Base-by-base conservation (phyloP, 2,113 vertebrate species). In the Neolamprologus longior region DNA sequence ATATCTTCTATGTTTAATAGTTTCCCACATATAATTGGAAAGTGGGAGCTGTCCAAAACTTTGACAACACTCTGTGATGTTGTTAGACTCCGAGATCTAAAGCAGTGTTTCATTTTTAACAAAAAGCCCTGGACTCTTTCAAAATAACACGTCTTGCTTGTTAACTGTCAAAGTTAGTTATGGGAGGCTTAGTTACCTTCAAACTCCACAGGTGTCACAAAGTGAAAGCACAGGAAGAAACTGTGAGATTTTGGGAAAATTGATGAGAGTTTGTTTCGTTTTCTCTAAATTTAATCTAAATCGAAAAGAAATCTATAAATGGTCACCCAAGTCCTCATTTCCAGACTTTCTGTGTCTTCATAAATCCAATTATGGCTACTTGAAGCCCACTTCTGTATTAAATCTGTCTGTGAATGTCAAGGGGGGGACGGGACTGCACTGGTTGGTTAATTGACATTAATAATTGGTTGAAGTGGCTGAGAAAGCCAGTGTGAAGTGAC, bases 11-110 rank as follows among this genome's bases (percentile, higher is more conserved):
- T 83, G 80, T 86, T 76, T 88, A 94, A 93, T 91, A 53, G 66
- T 85, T 89, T 88, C 53, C 55, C 57, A 54, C 87, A 86, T 90
- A 86, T 89, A 94, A 94, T 90, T 90, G 91, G 81, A 92, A 90
- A 93, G 84, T 82, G 31, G 73, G 83, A 89, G 52, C 82, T 6
- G 83, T 92, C 53, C 21, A 24, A 42, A 66, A 82, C 81, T 85
- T 52, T 86, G 84, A 86, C 91, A 88, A 31, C 81, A 79, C 54
- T 79, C 6, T 7, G 6, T 13, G 28, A 90, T 15, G 76, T 11
- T 3, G 24, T 19, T 58, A 83, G 66, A 55, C 4, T 58, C 76
- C 5, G 9, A 15, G 53, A 80, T 85, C 40, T 89, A 24, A 85
- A 54, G 35, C 40, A 21, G n/a, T 2, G 28, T 35, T 85, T 90